These are phyloP conservation scores for Polydrusus pterygomalis DNA, from an alignment of 2,888 invertebrate species.

Conservation along the genomic window DNA sequence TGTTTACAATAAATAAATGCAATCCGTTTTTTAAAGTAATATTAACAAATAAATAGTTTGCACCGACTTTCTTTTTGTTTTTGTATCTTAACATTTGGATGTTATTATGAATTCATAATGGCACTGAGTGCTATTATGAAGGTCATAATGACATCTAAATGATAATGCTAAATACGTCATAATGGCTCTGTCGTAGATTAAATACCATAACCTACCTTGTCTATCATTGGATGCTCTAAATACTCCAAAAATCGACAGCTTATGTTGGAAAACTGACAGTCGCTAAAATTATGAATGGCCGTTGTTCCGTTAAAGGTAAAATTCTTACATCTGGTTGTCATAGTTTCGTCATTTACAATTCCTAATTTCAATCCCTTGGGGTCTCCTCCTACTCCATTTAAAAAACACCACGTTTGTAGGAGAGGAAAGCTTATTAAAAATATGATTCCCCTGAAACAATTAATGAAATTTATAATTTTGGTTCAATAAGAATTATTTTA, in stretches of 20 bases:
- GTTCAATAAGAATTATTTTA: too few species aligned
- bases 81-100: too few species aligned
- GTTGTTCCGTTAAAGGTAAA: slow-evolving; percentile 61
- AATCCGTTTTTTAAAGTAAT: too few species aligned
- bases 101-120: too few species aligned
- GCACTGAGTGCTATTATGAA: too few species aligned
- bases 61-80: too few species aligned
- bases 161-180: too few species aligned
- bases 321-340: slow-evolving; percentile 63
- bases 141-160: too few species aligned
- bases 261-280: slow-evolving; percentile 75
- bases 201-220: slow-evolving; percentile 53
- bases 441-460: slow-evolving; percentile 80
- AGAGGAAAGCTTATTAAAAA: slow-evolving; percentile 90
- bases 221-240: slow-evolving; percentile 76
- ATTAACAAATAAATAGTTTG: too few species aligned
- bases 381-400: slow-evolving; percentile 86
- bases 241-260: slow-evolving; percentile 79
- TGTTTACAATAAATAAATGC: too few species aligned
- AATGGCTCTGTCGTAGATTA: not conserved
- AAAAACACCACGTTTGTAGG: slow-evolving; percentile 86
- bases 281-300: slow-evolving; percentile 55
- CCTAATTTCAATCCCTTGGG: slow-evolving; percentile 83
- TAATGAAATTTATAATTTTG: not conserved
- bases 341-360: slow-evolving; percentile 85